Evolutionary conservation across 2,888 invertebrate genomes (phyloP).

Genomic region (Synanthedon vespiformis): DNA sequence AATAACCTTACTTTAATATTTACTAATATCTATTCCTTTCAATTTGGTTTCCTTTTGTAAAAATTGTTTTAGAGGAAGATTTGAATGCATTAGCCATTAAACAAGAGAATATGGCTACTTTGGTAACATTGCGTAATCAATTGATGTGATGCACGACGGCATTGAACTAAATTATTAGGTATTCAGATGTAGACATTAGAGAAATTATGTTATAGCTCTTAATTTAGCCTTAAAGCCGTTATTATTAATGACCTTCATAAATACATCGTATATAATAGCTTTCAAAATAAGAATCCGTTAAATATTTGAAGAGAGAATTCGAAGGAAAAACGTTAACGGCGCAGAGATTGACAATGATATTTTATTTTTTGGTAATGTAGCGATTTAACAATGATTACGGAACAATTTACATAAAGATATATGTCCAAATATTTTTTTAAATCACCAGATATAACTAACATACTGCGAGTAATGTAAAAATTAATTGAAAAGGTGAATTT

Average conservation of each 20-base stretch:
- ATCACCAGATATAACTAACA: background rate
- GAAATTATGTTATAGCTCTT: no score
- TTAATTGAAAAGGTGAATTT: slow-evolving; percentile 2
- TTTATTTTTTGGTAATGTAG: background rate
- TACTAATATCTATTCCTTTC: no score
- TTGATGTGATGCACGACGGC: slow-evolving; percentile 9
- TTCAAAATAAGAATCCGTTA: slow-evolving; percentile 61
- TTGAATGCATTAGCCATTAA: background rate
- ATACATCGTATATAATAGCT: slow-evolving; percentile 7
- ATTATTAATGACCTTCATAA: no score
- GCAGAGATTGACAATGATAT: slow-evolving; percentile 1
- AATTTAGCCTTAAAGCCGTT: no score
- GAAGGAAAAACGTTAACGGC: slow-evolving; percentile 62
- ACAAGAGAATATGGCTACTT: background rate
- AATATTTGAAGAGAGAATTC: slow-evolving; percentile 64
- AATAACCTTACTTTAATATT: no score
- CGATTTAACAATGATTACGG: background rate
- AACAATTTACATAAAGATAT: no score
- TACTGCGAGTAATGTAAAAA: background rate
- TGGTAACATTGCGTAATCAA: slow-evolving; percentile 20
- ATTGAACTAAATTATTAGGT: slow-evolving; percentile 12
- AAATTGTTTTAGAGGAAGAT: background rate
- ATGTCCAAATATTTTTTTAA: background rate
- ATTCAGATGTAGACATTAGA: no score
- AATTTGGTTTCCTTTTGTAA: no score